These are phyloP conservation scores for Nomada ferruginata DNA, from an alignment of 2,888 invertebrate genomes.

Conservation along the genomic window DNA sequence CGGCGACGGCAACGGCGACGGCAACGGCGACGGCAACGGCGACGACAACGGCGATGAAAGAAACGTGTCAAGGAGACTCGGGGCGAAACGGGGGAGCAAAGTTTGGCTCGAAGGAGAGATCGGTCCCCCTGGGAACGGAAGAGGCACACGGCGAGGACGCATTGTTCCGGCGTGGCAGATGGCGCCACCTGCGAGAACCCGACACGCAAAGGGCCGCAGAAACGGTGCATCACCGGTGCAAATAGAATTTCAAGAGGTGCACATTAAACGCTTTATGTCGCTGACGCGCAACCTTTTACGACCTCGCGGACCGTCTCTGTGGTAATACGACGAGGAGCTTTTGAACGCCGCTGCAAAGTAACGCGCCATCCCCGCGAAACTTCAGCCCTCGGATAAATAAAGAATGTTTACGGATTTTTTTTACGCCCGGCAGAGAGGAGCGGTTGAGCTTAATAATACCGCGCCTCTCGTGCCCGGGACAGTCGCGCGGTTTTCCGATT, in stretches of 20 bases:
- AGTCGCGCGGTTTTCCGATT: conserved; percentile 24
- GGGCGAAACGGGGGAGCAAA: conserved; percentile 9
- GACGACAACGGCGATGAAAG: neutral
- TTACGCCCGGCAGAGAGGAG: conserved; percentile 36
- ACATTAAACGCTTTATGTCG: conserved; percentile 74
- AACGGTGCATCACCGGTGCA: conserved; percentile 63
- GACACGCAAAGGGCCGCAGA: conserved; percentile 53
- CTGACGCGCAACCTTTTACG: conserved; percentile 72
- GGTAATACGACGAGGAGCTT: conserved; percentile 72
- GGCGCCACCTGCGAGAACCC: conserved; percentile 62
- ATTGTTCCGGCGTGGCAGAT: conserved; percentile 65
- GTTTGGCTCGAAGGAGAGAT: conserved; percentile 32
- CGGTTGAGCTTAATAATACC: conserved; percentile 53
- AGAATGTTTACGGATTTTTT: conserved; percentile 60
- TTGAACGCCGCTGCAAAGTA: conserved; percentile 65
- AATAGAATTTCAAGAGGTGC: conserved; percentile 75
- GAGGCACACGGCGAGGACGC: conserved; percentile 37
- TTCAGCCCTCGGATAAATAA: conserved; percentile 64
- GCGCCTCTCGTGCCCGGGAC: conserved; percentile 38
- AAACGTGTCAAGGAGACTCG: conserved; percentile 35
- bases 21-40: neutral
- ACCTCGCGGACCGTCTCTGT: conserved; percentile 72
- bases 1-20: neutral
- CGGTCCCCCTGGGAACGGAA: conserved; percentile 49
- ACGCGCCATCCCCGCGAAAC: conserved; percentile 63